phyloP scores from a whole-genome alignment of 2,113 vertebrate genomes.

The Carassius gibelio region DNA sequence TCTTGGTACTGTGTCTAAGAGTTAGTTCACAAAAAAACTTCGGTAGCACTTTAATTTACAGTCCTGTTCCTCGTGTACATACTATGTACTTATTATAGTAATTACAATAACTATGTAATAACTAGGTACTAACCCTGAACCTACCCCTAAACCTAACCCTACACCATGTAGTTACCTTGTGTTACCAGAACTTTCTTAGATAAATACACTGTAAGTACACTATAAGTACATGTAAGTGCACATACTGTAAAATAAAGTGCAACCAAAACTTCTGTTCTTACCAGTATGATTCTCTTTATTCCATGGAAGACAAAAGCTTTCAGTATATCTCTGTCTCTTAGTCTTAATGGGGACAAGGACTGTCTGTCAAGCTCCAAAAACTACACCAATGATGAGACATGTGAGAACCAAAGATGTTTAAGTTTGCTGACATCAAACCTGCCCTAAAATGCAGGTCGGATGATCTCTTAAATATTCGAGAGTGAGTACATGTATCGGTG shows the following conservation, averaged over 20 bases:
- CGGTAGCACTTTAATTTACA: no score
- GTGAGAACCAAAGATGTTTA: neutral
- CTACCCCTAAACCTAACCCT: no score
- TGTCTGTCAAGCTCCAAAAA: neutral
- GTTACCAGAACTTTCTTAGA: no score
- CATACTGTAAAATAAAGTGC: no score
- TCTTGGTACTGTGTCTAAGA: conserved; percentile 1
- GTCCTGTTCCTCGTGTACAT: no score
- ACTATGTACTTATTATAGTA: no score
- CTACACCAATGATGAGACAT: neutral
- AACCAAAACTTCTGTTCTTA: neutral
- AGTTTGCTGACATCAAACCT: neutral
- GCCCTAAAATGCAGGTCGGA: neutral
- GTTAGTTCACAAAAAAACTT: neutral
- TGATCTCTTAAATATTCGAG: neutral
- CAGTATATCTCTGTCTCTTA: neutral
- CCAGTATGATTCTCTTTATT: neutral
- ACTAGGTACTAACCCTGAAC: no score
- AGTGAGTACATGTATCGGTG: neutral
- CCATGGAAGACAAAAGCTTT: neutral
- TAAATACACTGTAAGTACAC: no score
- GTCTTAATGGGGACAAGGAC: neutral
- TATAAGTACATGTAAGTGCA: no score
- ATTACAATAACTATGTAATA: no score
- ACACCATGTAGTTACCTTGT: no score